A percentile compares a stretch with the other conserved stretches of the same genome.
Conservation (phyloP, 2,888 invertebrate genomes). For the Oligia strigilis region DNA sequence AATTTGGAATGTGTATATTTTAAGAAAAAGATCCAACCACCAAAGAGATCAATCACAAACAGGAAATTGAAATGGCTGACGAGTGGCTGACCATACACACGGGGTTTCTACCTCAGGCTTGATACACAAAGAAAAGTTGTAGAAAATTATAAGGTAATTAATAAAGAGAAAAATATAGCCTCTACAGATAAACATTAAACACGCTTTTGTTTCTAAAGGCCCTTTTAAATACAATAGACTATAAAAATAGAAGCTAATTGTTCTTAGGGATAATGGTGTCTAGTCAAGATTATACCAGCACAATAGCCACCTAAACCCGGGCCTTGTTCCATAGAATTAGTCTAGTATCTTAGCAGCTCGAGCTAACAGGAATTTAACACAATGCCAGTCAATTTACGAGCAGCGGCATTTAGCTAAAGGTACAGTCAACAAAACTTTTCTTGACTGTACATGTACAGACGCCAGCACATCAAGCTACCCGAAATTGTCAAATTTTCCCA, state of each 20-base stretch:
- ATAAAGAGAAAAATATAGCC: background rate
- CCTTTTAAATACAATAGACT: background rate
- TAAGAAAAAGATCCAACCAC: too few species aligned
- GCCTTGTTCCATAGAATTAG: slow-evolving; percentile 33
- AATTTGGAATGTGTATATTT: too few species aligned
- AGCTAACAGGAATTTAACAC: slow-evolving; percentile 20
- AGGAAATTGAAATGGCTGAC: background rate
- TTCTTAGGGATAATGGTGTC: slow-evolving; percentile 2
- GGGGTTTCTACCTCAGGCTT: background rate
- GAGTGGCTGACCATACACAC: background rate
- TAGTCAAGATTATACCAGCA: slow-evolving; percentile 1
- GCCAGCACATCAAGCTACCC: too few species aligned
- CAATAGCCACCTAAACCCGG: slow-evolving; percentile 25
- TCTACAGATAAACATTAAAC: background rate
- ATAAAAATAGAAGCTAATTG: slow-evolving; percentile 8
- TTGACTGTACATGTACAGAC: too few species aligned
- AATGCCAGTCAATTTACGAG: slow-evolving; percentile 50
- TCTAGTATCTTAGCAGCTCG: slow-evolving; percentile 17
- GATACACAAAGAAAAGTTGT: background rate
- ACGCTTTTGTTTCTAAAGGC: background rate
- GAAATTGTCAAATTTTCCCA: too few species aligned
- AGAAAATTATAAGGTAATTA: too few species aligned
- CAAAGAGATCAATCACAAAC: too few species aligned
- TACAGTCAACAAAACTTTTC: too few species aligned
- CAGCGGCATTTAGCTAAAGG: slow-evolving; percentile 1